Percentiles rank a stretch among this genome's conserved stretches.
Conservation (phyloP, 2,113 vertebrate genomes). For the Malurus elegans region DNA sequence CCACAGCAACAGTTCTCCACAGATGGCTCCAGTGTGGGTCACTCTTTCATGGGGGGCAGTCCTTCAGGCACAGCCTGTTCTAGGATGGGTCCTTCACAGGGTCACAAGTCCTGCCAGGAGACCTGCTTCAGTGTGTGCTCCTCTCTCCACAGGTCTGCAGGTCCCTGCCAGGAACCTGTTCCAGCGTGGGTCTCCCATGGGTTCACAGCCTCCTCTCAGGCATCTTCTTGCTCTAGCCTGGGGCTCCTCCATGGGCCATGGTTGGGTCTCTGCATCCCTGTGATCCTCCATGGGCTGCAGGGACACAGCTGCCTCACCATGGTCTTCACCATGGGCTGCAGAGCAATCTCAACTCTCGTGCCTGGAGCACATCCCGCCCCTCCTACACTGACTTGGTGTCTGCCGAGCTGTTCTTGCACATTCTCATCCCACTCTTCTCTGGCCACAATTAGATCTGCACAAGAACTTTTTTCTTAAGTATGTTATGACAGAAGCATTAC, state of each 20-base stretch:
- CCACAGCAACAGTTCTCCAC: neutral
- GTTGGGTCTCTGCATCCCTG: rapidly evolving
- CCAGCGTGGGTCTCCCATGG: neutral
- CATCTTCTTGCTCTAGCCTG: rapidly evolving
- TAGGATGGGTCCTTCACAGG: rapidly evolving
- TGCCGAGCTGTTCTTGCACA: neutral
- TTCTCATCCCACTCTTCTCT: neutral
- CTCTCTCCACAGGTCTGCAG: neutral
- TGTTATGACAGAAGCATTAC: neutral
- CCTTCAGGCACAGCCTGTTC: neutral
- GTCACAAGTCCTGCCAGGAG: neutral
- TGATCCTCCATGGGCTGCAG: neutral
- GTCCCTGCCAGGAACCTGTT: neutral
- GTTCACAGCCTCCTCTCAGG: neutral
- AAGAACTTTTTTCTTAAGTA: neutral
- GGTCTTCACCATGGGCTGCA: neutral
- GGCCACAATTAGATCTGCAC: rapidly evolving
- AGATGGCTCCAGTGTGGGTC: neutral
- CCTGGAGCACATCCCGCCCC: neutral
- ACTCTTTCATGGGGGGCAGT: neutral
- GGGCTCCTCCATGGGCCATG: neutral
- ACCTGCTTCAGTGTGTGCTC: neutral
- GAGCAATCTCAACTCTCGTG: neutral
- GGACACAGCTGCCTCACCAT: neutral
- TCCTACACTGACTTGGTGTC: neutral